Evolutionary conservation across 2,888 invertebrate species (phyloP), one percentile per base, ranked within the genome.

Genomic region (Phengaris arion): DNA sequence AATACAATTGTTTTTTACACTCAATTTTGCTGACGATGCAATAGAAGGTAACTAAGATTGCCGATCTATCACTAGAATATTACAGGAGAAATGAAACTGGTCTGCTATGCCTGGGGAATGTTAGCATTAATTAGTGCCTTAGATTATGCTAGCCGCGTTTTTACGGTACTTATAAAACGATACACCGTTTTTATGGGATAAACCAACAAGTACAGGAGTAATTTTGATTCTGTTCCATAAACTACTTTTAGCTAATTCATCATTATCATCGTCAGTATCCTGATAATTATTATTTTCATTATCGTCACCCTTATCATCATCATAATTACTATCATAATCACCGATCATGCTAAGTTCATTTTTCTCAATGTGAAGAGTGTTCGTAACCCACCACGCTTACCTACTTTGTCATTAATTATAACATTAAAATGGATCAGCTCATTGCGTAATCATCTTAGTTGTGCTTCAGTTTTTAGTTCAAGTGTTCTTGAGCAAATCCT

Each of bases 401-500:
- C 9, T 57, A 57, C 59, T 59, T 59, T 8, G 59, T 0, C 57
- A 9, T 15, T 64, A 64, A 64, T 64, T 64, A 35, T 12, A 64
- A n/a, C n/a, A 48, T 15, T 46, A 48, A 73, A 69, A 69, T 69
- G 69, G 69, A 69, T 48, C 48, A n/a, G 15, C 7, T 46, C 12
- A 54, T 77, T 77, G 51, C 76, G 77, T 55, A 77, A 78, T 68
- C 22, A 35, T 74, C 48, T 74, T 6, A 35, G 13, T n/a, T n/a
- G n/a, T 74, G 74, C 75, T 57, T 74, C 78, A 77, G 78, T 77
- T 64, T 64, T 77, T 79, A 78, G 78, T 77, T 79, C 79, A 76
- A 79, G 79, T 79, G 78, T 75, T 72, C 74, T 79, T 69, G 78
- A 78, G 78, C 68, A 68, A 72, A 76, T 76, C 76, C 76, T 75